Conservation (phyloP, 2,888 invertebrate species). For the Notodonta ziczac region DNA sequence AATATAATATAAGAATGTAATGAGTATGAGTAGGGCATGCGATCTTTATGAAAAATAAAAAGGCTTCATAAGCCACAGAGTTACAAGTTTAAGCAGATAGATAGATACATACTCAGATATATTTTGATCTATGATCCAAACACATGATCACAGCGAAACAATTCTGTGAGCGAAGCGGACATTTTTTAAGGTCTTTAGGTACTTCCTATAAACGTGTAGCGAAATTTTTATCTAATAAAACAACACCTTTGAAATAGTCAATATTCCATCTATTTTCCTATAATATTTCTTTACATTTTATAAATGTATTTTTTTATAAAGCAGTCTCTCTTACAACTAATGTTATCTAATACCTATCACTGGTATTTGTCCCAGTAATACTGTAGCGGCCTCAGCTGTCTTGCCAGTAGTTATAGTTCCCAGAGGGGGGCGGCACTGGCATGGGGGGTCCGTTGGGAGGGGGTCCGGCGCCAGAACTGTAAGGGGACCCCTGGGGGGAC, state of each 20-base stretch:
- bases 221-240: slow-evolving; percentile 22
- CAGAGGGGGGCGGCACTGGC: slow-evolving; percentile 71
- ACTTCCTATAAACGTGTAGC: too few relatives aligned
- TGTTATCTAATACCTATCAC: slow-evolving; percentile 38
- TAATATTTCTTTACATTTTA: slow-evolving; percentile 65
- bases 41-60: too few relatives aligned
- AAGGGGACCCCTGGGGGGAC: slow-evolving; percentile 75
- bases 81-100: too few relatives aligned
- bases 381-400: slow-evolving; percentile 73
- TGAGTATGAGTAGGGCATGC: too few relatives aligned
- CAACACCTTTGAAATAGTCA: slow-evolving; percentile 28
- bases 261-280: slow-evolving; percentile 33
- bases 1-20: too few relatives aligned
- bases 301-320: slow-evolving; percentile 65
- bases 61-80: too few relatives aligned
- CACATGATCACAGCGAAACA: too few relatives aligned
- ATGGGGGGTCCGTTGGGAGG: slow-evolving; percentile 63
- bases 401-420: slow-evolving; percentile 78
- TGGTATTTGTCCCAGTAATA: slow-evolving; percentile 47
- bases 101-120: too few relatives aligned
- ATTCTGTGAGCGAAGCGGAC: too few relatives aligned
- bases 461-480: slow-evolving; percentile 59
- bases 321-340: slow-evolving; percentile 60
- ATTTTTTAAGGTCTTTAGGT: too few relatives aligned
- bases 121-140: too few relatives aligned